These are phyloP conservation scores for Bovichtus diacanthus DNA, from an alignment of 2,797 vertebrate genomes.

Conservation along the genomic window DNA sequence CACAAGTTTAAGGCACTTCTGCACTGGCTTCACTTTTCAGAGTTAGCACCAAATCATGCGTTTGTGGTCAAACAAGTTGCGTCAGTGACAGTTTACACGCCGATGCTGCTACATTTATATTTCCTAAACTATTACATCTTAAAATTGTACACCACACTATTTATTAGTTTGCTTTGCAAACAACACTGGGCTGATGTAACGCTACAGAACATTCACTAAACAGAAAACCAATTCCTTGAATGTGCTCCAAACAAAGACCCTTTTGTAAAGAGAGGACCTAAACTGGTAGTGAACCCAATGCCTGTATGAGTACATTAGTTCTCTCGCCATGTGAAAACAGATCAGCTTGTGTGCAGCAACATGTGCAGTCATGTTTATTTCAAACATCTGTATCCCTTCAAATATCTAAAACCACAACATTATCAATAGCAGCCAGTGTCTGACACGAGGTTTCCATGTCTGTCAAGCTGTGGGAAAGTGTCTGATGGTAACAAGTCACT, in stretches of 20 bases:
- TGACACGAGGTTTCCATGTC: slow-evolving; percentile 55
- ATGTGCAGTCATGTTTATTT: slow-evolving; percentile 32
- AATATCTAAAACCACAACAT: slow-evolving; percentile 53
- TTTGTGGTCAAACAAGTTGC: too few species aligned
- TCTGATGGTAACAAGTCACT: slow-evolving; percentile 31
- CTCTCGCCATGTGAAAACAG: neutral
- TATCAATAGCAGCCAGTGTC: slow-evolving; percentile 44
- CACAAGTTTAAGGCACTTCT: too few species aligned
- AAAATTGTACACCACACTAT: too few species aligned
- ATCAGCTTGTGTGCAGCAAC: slow-evolving; percentile 8
- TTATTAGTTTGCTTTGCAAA: neutral
- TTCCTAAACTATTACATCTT: too few species aligned
- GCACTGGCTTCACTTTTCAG: too few species aligned
- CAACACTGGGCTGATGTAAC: neutral
- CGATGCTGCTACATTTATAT: too few species aligned
- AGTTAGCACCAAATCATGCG: too few species aligned
- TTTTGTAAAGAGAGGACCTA: neutral
- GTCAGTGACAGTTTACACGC: too few species aligned
- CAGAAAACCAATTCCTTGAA: neutral
- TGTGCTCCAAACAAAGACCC: slow-evolving; percentile 4
- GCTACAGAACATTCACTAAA: neutral
- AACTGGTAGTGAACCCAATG: slow-evolving; percentile 30
- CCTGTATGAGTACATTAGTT: slow-evolving; percentile 20
- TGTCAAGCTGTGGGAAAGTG: slow-evolving; percentile 44
- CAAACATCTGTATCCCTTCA: slow-evolving; percentile 5